Conservation (phyloP, 2,797 vertebrate genomes). For the Eidolon dupreanum region DNA sequence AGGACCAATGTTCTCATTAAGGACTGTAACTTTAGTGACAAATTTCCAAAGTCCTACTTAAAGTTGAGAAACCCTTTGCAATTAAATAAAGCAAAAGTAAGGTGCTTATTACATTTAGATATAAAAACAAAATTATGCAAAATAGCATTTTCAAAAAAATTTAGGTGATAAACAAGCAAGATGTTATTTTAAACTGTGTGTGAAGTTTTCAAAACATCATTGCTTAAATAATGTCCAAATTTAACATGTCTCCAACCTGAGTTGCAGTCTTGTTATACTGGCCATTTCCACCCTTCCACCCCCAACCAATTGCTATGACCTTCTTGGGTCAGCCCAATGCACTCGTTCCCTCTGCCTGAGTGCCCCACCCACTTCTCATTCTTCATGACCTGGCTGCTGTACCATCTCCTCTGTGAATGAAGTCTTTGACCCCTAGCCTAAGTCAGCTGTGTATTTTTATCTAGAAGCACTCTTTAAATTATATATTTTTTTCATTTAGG, state of each 20-base stretch:
- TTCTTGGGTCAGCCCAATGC: background rate
- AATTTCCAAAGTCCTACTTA: background rate
- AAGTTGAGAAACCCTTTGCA: background rate
- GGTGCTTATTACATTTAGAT: background rate
- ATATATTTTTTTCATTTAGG: background rate
- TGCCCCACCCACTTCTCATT: background rate
- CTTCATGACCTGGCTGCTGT: background rate
- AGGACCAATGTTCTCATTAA: background rate
- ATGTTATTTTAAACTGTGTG: background rate
- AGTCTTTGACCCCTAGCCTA: background rate
- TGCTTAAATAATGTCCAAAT: background rate
- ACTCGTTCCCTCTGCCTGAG: background rate
- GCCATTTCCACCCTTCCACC: background rate
- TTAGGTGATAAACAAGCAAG: background rate
- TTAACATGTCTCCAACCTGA: background rate
- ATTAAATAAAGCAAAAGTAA: slow-evolving; percentile 21
- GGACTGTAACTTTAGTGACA: background rate
- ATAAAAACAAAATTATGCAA: slow-evolving; percentile 9
- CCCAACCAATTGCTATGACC: background rate
- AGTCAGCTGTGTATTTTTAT: background rate
- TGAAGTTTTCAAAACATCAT: background rate
- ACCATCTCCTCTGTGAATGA: background rate
- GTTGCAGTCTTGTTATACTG: background rate
- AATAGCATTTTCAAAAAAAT: background rate
- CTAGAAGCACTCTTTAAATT: background rate